phyloP scores from a whole-genome alignment of 2,113 vertebrate genomes.

The Ivindomyrus marchei region DNA sequence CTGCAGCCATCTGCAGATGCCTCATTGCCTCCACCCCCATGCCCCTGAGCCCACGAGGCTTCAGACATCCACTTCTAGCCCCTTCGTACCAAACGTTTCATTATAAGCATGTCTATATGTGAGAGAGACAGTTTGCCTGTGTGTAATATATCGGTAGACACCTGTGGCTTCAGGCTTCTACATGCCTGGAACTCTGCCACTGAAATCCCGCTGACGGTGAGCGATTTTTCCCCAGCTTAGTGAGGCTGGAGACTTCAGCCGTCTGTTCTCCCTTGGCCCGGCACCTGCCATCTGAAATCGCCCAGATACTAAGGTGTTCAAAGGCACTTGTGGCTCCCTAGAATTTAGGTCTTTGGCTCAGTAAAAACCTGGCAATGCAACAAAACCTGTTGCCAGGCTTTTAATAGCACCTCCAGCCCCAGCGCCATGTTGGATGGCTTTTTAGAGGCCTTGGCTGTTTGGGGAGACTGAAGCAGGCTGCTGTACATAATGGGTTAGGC shows the following conservation, averaged over 20 bases:
- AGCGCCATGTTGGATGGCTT: slow-evolving; percentile 1
- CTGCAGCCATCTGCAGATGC: slow-evolving; percentile 32
- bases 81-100: background rate
- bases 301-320: slow-evolving; percentile 25
- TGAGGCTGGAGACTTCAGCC: background rate
- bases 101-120: slow-evolving; percentile 15
- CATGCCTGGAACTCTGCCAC: background rate
- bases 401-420: slow-evolving; percentile 28
- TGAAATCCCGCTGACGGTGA: background rate
- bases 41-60: background rate
- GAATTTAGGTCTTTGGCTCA: slow-evolving; percentile 27
- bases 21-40: slow-evolving; percentile 19
- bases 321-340: slow-evolving; percentile 17
- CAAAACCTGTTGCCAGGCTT: slow-evolving; percentile 30
- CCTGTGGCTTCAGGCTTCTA: background rate
- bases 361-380: slow-evolving; percentile 19
- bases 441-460: slow-evolving; percentile 19
- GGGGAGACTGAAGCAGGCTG: slow-evolving; percentile 1
- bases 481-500: background rate
- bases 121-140: background rate
- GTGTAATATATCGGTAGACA: background rate
- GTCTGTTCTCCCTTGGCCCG: slow-evolving; percentile 2
- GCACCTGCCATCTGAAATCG: slow-evolving; percentile 16
- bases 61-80: background rate
- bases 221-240: background rate